Base-by-base conservation (phyloP, 2,113 vertebrate genomes). In the Oncorhynchus kisutch region DNA sequence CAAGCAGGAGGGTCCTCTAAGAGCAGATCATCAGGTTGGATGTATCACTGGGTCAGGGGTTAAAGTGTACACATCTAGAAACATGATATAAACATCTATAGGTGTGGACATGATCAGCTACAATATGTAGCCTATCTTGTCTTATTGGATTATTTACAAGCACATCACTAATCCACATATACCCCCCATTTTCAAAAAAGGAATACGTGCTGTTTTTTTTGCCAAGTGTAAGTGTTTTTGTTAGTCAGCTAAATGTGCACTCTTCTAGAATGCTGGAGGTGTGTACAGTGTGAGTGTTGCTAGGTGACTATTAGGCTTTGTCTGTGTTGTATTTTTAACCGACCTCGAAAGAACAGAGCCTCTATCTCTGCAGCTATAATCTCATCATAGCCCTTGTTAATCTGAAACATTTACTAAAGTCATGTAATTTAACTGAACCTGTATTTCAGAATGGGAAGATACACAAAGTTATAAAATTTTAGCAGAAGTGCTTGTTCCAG, bases 221-320 rank as follows among this genome's bases (percentile, higher is more conserved):
- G 83, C 80, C 73, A 75, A 54, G 59, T 25, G 22, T 27, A 71
- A 54, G 62, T 70, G 65, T 87, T 80, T 82, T 71, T 84, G 86
- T 25, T 70, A 85, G 76, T 71, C 67, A 80, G 86, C 76, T 84
- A 78, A 84, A 57, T 85, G 88, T 91, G 88, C 88, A 91, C 88
- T 88, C 86, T 65, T 89, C 81, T 89, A 83, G 88, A 89, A 88
- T 86, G 86, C 87, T 90, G 84, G 82, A 78, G 57, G 31, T 67
- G 39, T 45, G 79, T 82, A 78, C 57, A 79, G 89, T 81, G 77
- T 82, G 85, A 81, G 12, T 85, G 87, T 84, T 89, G 86, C 80
- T 78, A 88, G 85, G 87, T 70, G 84, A 80, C 57, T 65, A 65
- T 3, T 54, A 22, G 8, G 57, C 51, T 59, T n/a, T 60, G 3